Evolutionary conservation across 2,797 vertebrate genomes (phyloP).

Genomic region (Acanthurus lineatus): DNA sequence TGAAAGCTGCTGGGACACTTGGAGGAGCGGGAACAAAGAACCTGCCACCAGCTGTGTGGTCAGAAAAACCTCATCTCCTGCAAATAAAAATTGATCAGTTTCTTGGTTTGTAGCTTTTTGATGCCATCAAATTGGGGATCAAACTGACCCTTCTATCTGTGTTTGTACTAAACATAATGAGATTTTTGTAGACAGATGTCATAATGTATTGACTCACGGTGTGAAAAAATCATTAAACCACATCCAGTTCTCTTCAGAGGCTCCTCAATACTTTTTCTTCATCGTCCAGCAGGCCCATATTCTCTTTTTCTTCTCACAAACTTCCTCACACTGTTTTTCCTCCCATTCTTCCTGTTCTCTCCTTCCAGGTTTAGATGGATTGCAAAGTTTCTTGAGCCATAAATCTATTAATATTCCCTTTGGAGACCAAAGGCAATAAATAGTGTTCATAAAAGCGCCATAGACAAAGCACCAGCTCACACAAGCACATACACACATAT

Average conservation of each 20-base stretch:
- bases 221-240: slow-evolving; percentile 20
- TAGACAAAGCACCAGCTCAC: slow-evolving; percentile 33
- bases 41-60: neutral
- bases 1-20: slow-evolving; percentile 29
- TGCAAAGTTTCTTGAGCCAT: slow-evolving; percentile 65
- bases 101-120: neutral
- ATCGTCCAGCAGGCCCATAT: slow-evolving; percentile 15
- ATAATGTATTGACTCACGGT: slow-evolving; percentile 17
- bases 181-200: slow-evolving; percentile 8
- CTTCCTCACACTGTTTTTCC: slow-evolving; percentile 43
- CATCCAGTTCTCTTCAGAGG: slow-evolving; percentile 18
- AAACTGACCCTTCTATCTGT: slow-evolving; percentile 9
- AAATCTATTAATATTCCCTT: slow-evolving; percentile 82
- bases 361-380: slow-evolving; percentile 65
- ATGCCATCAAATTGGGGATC: slow-evolving; percentile 7
- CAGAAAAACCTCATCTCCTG: slow-evolving; percentile 3
- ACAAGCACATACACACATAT: slow-evolving; percentile 9
- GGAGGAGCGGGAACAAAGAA: slow-evolving; percentile 25
- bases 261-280: slow-evolving; percentile 23
- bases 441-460: slow-evolving; percentile 65
- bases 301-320: slow-evolving; percentile 23
- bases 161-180: neutral
- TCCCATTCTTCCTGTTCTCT: slow-evolving; percentile 62
- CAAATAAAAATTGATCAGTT: slow-evolving; percentile 10
- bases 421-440: slow-evolving; percentile 70